A percentile compares a stretch with the other conserved stretches of the same genome.
Conservation (phyloP, 2,797 vertebrate species). For the Uromys caudimaculatus region DNA sequence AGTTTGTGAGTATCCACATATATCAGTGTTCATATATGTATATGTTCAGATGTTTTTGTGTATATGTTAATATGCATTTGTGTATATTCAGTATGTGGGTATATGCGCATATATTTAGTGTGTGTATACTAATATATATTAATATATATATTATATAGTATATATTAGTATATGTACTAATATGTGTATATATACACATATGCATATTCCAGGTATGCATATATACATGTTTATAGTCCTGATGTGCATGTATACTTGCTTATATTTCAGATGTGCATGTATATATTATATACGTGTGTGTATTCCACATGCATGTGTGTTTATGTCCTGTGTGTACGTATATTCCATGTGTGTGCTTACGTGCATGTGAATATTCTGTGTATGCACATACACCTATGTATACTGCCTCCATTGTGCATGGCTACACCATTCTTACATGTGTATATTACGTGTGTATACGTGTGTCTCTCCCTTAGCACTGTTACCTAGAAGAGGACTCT, state of each 20-base stretch:
- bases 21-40: background rate
- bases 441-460: background rate
- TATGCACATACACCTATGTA: background rate
- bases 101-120: background rate
- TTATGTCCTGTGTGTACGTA: background rate
- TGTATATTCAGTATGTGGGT: background rate
- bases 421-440: no score
- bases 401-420: background rate
- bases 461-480: background rate
- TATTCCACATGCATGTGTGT: background rate
- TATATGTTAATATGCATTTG: background rate
- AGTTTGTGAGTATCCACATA: background rate
- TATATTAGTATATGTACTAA: no score
- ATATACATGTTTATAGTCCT: background rate
- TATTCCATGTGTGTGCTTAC: background rate
- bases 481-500: background rate
- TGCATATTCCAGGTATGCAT: background rate
- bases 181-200: background rate
- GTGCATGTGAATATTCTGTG: background rate
- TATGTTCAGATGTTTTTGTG: background rate
- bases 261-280: no score
- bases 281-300: background rate
- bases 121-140: no score
- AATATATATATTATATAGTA: no score
- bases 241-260: background rate